phyloP scores from a whole-genome alignment of 1,140 invertebrate genomes.

The Branchinecta lindahli region DNA sequence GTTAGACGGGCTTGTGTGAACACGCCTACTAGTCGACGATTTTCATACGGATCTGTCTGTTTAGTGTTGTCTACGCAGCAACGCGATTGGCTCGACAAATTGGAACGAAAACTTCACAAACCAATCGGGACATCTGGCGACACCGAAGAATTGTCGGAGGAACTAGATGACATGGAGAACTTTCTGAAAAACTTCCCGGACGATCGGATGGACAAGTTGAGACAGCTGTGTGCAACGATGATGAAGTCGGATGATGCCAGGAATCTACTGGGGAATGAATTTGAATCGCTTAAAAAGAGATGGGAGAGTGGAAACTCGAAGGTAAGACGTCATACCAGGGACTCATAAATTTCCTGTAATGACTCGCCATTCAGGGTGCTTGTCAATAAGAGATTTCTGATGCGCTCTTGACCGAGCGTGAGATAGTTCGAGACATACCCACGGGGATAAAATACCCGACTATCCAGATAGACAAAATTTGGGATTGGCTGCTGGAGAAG shows the following conservation, averaged over 20 bases:
- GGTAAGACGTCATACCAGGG: neutral
- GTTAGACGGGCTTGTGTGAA: too few relatives aligned
- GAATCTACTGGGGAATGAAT: slow-evolving; percentile 47
- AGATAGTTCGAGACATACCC: too few relatives aligned
- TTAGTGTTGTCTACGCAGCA: slow-evolving; percentile 55
- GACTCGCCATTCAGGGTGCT: too few relatives aligned
- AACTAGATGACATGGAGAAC: slow-evolving; percentile 72
- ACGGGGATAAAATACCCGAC: too few relatives aligned
- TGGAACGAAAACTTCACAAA: slow-evolving; percentile 58
- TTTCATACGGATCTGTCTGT: slow-evolving; percentile 7
- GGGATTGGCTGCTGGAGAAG: too few relatives aligned
- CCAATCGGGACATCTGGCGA: slow-evolving; percentile 57
- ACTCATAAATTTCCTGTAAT: neutral
- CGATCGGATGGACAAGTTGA: slow-evolving; percentile 51
- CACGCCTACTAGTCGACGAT: too few relatives aligned
- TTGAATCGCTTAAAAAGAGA: slow-evolving; percentile 45
- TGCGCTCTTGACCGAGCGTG: too few relatives aligned
- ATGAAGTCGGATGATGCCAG: slow-evolving; percentile 59
- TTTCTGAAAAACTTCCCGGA: slow-evolving; percentile 60
- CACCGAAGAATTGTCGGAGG: slow-evolving; percentile 82
- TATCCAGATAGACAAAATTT: too few relatives aligned
- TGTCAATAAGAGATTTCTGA: too few relatives aligned
- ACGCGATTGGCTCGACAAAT: slow-evolving; percentile 59
- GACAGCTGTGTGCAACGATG: slow-evolving; percentile 55
- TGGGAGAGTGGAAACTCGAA: slow-evolving; percentile 34